Percentiles rank a stretch among this genome's conserved stretches.
Evolutionary conservation across 2,888 invertebrate species (phyloP).

Genomic region (Philonicus albiceps): DNA sequence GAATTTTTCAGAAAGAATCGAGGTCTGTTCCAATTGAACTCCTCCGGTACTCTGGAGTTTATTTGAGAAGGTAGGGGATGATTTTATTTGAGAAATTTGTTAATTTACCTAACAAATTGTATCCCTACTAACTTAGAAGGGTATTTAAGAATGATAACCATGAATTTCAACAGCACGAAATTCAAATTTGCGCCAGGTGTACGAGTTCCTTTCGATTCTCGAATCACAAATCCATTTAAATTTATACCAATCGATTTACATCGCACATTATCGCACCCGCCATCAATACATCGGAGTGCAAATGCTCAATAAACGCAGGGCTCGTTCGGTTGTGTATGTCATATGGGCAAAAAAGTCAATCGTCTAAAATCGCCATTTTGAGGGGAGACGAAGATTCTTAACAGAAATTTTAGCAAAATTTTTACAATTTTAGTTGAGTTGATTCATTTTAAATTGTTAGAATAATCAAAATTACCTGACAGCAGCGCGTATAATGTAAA

Average conservation of each 20-base stretch:
- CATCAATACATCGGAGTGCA: background rate
- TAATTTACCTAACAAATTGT: no score
- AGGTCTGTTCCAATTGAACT: no score
- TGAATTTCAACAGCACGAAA: no score
- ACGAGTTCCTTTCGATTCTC: background rate
- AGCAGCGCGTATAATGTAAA: conserved; percentile 4
- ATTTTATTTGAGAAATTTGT: no score
- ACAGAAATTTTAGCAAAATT: conserved; percentile 10
- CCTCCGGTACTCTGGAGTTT: no score
- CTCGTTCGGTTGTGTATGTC: conserved; percentile 15
- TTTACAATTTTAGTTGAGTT: conserved; percentile 17
- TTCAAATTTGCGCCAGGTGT: background rate
- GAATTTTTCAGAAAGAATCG: no score
- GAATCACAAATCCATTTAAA: background rate
- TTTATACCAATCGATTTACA: conserved; percentile 11
- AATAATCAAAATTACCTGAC: background rate
- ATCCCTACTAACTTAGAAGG: no score
- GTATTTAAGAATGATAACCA: no score
- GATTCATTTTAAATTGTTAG: background rate
- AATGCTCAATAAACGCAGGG: background rate
- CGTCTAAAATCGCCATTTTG: conserved; percentile 49
- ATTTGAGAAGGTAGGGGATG: no score
- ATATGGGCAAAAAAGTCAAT: conserved; percentile 43
- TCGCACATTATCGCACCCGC: background rate
- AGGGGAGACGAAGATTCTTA: conserved; percentile 40